Percentiles rank a stretch among this genome's conserved stretches.
These are phyloP conservation scores for Aphelinus certus DNA, from an alignment of 1,140 invertebrate species.

Conservation along the genomic window DNA sequence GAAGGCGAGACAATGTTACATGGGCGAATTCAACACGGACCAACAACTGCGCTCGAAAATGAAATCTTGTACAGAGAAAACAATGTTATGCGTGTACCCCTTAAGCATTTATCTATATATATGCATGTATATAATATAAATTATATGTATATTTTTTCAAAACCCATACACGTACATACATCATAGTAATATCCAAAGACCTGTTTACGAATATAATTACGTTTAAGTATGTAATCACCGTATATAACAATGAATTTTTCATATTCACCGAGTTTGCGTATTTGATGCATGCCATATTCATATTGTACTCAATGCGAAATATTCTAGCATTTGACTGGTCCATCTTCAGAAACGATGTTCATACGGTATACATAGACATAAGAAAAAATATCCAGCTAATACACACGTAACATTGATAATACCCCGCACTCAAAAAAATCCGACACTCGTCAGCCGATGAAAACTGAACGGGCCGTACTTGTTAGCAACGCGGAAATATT, in stretches of 20 bases:
- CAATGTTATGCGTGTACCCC: constrained; percentile 2
- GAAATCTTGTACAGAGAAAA: constrained; percentile 25
- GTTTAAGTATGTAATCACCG: background rate
- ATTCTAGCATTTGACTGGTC: too few relatives aligned
- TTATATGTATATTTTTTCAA: constrained; percentile 22
- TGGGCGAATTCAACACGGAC: background rate
- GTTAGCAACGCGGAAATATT: too few relatives aligned
- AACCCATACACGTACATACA: constrained; percentile 3
- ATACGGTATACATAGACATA: too few relatives aligned
- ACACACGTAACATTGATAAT: too few relatives aligned
- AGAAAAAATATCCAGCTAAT: too few relatives aligned
- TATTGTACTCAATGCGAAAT: too few relatives aligned
- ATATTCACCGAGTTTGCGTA: background rate
- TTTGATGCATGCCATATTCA: too few relatives aligned
- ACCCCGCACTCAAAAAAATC: too few relatives aligned
- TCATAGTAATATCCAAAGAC: constrained; percentile 26
- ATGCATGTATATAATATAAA: constrained; percentile 21
- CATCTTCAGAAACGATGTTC: too few relatives aligned
- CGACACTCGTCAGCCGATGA: too few relatives aligned
- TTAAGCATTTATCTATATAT: constrained; percentile 33
- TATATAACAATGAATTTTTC: constrained; percentile 1
- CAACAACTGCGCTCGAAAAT: background rate
- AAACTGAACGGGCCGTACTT: too few relatives aligned
- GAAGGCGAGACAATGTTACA: background rate
- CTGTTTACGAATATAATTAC: background rate